These are phyloP conservation scores for Drosophila siamana DNA, from an alignment of 2,888 invertebrate genomes.

Conservation along the genomic window DNA sequence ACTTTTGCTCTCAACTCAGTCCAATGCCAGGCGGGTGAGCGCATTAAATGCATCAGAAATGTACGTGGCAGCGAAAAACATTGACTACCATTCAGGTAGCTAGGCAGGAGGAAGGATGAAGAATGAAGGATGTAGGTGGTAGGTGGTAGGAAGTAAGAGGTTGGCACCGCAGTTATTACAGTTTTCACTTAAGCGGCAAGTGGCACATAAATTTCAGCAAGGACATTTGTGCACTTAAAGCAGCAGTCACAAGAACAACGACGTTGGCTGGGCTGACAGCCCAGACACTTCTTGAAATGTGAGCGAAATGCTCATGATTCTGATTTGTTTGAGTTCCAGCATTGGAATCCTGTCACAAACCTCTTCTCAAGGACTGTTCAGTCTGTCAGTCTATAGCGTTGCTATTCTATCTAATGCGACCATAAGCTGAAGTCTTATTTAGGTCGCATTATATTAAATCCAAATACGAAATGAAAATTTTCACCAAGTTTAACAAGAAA, in stretches of 20 bases:
- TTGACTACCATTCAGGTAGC: neutral
- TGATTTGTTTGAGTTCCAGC: conserved; percentile 28
- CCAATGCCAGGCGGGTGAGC: conserved; percentile 52
- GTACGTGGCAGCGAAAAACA: conserved; percentile 26
- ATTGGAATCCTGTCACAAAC: conserved; percentile 55
- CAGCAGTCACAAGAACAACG: conserved; percentile 26
- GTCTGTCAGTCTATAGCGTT: conserved; percentile 22
- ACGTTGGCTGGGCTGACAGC: conserved; percentile 32
- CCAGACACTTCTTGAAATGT: conserved; percentile 59
- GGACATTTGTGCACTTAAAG: conserved; percentile 60
- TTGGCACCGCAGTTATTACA: conserved; percentile 46
- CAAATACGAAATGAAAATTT: neutral
- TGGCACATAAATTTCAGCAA: conserved; percentile 77
- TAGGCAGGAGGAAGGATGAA: neutral
- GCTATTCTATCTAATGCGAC: neutral
- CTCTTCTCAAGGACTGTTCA: conserved; percentile 57
- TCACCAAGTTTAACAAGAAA: no score
- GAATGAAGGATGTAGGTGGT: no score
- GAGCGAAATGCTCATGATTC: conserved; percentile 56
- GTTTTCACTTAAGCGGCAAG: conserved; percentile 74
- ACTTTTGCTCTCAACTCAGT: conserved; percentile 21
- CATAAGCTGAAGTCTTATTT: no score
- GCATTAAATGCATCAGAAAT: conserved; percentile 50
- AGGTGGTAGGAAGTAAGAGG: neutral
- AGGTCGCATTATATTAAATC: no score